phyloP scores from a whole-genome alignment of 2,888 invertebrate species.

The Lycia hirtaria region DNA sequence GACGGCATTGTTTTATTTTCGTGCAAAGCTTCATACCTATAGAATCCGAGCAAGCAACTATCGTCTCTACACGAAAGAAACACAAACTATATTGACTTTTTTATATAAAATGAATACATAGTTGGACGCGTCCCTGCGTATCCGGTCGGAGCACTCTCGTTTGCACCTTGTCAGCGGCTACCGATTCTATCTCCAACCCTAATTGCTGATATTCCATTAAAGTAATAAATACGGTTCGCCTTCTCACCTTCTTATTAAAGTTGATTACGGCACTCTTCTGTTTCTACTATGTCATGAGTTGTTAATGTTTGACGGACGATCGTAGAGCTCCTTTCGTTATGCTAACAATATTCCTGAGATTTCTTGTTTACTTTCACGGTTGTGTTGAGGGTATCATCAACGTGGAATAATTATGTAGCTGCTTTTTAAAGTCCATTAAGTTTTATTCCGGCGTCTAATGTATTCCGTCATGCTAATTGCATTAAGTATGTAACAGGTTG shows the following conservation, averaged over 20 bases:
- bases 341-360: constrained; percentile 66
- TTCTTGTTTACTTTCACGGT: constrained; percentile 66
- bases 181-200: constrained; percentile 79
- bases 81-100: constrained; percentile 48
- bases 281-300: constrained; percentile 76
- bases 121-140: constrained; percentile 59
- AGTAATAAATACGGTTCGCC: constrained; percentile 79
- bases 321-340: constrained; percentile 61
- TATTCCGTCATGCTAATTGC: constrained; percentile 43
- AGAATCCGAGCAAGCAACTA: constrained; percentile 43
- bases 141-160: constrained; percentile 80
- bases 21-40: constrained; percentile 54
- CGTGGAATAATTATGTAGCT: constrained; percentile 58
- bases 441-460: constrained; percentile 47
- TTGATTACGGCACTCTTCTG: constrained; percentile 77
- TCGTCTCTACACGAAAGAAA: constrained; percentile 47
- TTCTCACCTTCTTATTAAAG: constrained; percentile 80
- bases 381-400: constrained; percentile 58
- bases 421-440: constrained; percentile 52
- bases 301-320: constrained; percentile 73
- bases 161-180: constrained; percentile 84
- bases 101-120: constrained; percentile 48
- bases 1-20: constrained; percentile 79
- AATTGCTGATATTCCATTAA: constrained; percentile 85
- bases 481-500: constrained; percentile 44